These are phyloP conservation scores for Motacilla alba DNA, from an alignment of 2,113 vertebrate species.

Conservation along the genomic window DNA sequence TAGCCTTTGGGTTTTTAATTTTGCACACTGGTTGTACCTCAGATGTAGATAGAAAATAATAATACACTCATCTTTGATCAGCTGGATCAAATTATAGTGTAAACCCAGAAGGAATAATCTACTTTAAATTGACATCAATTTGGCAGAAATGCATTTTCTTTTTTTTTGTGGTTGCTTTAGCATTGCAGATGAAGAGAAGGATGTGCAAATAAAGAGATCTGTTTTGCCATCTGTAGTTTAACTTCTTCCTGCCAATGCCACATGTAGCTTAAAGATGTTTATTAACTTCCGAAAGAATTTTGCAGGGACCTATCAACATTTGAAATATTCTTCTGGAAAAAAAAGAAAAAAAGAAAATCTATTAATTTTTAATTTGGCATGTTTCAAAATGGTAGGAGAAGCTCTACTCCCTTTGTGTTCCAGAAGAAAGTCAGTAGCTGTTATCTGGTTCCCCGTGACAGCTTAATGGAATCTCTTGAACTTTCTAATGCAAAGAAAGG, in stretches of 20 bases:
- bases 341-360: neutral
- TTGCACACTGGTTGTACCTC: neutral
- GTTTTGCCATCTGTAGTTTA: constrained; percentile 77
- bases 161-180: constrained; percentile 56
- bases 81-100: constrained; percentile 38
- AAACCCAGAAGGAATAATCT: constrained; percentile 55
- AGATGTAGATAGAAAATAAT: constrained; percentile 7
- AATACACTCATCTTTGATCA: constrained; percentile 21
- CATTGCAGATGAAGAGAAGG: constrained; percentile 70
- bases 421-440: neutral
- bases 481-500: neutral
- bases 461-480: neutral
- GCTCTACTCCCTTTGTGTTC: neutral
- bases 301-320: constrained; percentile 27
- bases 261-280: constrained; percentile 67
- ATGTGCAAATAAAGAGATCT: constrained; percentile 80
- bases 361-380: neutral
- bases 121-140: constrained; percentile 56
- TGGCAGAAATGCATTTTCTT: constrained; percentile 44
- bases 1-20: neutral
- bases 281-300: constrained; percentile 44
- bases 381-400: constrained; percentile 2
- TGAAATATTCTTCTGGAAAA: neutral
- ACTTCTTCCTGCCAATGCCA: constrained; percentile 67
- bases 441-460: neutral